Evolutionary conservation across 1,140 invertebrate species (phyloP).

Genomic region (Cheumatopsyche charites): DNA sequence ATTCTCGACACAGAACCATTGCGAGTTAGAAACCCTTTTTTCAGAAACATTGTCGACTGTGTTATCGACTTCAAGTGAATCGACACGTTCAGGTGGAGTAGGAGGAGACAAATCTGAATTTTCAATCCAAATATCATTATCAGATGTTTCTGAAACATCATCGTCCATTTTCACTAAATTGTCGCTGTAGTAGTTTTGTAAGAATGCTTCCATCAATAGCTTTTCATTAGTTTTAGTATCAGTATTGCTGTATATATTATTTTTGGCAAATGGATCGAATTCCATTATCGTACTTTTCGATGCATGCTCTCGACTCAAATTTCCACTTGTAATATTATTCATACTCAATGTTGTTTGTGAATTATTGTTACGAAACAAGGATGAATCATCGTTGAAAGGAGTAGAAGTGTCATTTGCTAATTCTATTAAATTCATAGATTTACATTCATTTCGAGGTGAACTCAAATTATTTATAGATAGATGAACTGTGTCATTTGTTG

Average conservation of each 20-base stretch:
- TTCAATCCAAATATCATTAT: background rate
- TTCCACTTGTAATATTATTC: background rate
- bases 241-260: background rate
- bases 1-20: background rate
- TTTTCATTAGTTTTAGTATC: background rate
- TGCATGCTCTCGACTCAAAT: background rate
- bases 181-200: background rate
- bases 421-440: background rate
- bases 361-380: background rate
- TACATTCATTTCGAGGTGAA: background rate
- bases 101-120: constrained; percentile 10
- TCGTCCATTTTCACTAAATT: background rate
- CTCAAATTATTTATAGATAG: background rate
- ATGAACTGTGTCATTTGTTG: background rate
- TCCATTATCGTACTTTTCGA: constrained; percentile 16
- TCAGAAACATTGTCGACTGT: background rate
- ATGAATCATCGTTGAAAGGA: background rate
- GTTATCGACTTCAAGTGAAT: constrained; percentile 4
- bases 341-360: background rate
- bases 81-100: background rate
- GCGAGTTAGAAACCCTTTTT: background rate
- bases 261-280: constrained; percentile 16
- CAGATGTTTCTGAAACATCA: background rate
- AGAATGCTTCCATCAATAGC: background rate
- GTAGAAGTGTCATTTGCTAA: background rate